Conservation (phyloP, 2,113 vertebrate genomes). For the Setophaga coronata region DNA sequence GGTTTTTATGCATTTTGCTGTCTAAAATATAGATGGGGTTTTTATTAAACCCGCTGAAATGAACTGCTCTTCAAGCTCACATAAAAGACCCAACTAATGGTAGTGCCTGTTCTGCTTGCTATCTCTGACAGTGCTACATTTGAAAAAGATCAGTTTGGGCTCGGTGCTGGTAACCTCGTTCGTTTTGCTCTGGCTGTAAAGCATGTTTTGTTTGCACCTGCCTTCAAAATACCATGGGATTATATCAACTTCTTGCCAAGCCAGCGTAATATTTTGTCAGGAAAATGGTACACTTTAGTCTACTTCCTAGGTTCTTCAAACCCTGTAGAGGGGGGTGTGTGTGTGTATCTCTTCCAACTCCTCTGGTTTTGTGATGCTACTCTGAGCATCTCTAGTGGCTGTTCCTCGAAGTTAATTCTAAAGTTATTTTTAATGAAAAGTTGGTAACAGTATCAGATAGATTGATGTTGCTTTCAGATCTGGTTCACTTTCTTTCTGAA, state of each 20-base stretch:
- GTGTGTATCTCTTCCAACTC: neutral
- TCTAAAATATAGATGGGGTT: neutral
- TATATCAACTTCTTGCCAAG: neutral
- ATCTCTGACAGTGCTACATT: neutral
- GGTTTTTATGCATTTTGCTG: neutral
- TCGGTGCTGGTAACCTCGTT: neutral
- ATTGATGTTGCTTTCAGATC: neutral
- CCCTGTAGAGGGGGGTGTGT: neutral
- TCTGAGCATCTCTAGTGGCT: neutral
- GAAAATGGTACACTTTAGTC: neutral
- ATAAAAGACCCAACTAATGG: neutral
- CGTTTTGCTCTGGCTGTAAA: neutral
- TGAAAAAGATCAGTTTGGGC: neutral
- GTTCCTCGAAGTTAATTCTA: neutral
- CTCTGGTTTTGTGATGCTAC: neutral
- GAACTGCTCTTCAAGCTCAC: neutral
- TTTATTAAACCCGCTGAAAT: neutral
- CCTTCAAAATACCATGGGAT: neutral
- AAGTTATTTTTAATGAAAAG: neutral
- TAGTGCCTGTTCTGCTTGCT: neutral
- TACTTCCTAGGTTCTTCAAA: neutral
- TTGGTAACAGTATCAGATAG: neutral
- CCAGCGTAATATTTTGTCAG: neutral
- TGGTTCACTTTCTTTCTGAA: neutral
- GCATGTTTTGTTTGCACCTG: neutral